Evolutionary conservation across 2,797 vertebrate genomes (phyloP), one percentile per base, ranked within the genome.

Genomic region (Crenuchus spilurus): DNA sequence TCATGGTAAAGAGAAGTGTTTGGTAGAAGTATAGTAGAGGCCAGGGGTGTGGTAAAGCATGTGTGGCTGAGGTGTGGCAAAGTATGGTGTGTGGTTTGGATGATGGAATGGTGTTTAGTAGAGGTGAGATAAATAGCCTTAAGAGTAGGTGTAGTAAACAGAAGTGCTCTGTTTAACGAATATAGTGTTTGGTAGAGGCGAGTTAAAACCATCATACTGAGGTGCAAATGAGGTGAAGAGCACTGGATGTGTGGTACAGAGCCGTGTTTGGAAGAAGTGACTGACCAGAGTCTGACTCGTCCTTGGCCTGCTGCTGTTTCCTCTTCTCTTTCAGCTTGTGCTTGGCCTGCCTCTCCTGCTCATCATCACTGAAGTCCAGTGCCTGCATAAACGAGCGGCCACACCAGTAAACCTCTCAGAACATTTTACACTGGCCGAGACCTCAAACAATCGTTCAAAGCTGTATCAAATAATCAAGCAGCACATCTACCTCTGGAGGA

Each of bases 351-450:
- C 90, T 93, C 72, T 97, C 96, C 66, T 93, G 85, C 77, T 98
- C 96, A 76, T 98, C 96, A 82, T 98, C 96, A 84, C 96, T 98
- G 63, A 92, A 98, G 82, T 98, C 96, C 81, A 97, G 89, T 60
- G 89, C 94, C 96, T 98, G 20, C 3, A 67, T 20, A 16, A 28
- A 46, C 69, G 65, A 30, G 16, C 9, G 20, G 5, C 2, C 22
- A 11, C 18, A 46, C 18, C 16, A 4, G 1, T 33, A 55, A 6
- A 52, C 6, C 39, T 16, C 31, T 57, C 3, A 6, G 16, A 5
- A n/a, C n/a, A n/a, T n/a, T n/a, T n/a, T n/a, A n/a, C n/a, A n/a
- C n/a, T n/a, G n/a, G n/a, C n/a, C n/a, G n/a, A n/a, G n/a, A n/a
- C n/a, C n/a, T n/a, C n/a, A n/a, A n/a, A n/a, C n/a, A n/a, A n/a